Base-by-base conservation (phyloP, 2,113 vertebrate genomes). In the Noctilio leporinus region DNA sequence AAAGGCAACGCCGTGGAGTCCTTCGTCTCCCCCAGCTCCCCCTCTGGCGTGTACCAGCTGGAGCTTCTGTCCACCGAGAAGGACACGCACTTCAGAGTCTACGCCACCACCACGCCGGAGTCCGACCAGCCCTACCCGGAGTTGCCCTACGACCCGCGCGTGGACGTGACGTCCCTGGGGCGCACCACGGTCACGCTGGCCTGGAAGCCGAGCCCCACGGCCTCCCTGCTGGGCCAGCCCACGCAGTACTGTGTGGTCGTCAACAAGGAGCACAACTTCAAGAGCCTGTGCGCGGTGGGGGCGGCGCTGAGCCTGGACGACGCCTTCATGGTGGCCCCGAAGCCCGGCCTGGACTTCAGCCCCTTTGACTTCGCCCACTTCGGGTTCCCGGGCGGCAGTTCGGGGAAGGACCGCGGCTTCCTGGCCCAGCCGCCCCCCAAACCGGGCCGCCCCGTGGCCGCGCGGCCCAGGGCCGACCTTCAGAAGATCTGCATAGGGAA, bases 241-340 rank as follows among this genome's bases (percentile, higher is more conserved):
- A 98, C 99, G 35, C 99, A 99, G 92, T 99, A 99, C 91, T 99
- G 99, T 12, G 99, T 99, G 30, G 99, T 99, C 65, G 98, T 99
- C 98, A 99, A 99, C 98, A 99, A 99, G 72, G 99, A 99, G 83
- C 99, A 99, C 98, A 99, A 99, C 95, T 99, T 99, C 97, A 99
- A 99, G 98, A 99, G 99, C 85, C 98, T 99, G 89, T 99, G 99
- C 5, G 99, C 99, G 0, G 99, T 99, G 0, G 99, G 99, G 95
- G 99, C 99, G 22, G 99, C 99, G 96, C 98, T 99, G 94, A 98
- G 97, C 83, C 95, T 95, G 0, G 99, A 99, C 0, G 99, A 99
- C 0, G 97, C 98, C 7, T 99, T 99, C 96, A 99, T 99, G 99
- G 81, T 97, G 88, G 99, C 98, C 6, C 99, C 99, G 0, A 99